Evolutionary conservation across 2,888 invertebrate species (phyloP), one percentile per base, ranked within the genome.

Genomic region (Drosophila barbarae): DNA sequence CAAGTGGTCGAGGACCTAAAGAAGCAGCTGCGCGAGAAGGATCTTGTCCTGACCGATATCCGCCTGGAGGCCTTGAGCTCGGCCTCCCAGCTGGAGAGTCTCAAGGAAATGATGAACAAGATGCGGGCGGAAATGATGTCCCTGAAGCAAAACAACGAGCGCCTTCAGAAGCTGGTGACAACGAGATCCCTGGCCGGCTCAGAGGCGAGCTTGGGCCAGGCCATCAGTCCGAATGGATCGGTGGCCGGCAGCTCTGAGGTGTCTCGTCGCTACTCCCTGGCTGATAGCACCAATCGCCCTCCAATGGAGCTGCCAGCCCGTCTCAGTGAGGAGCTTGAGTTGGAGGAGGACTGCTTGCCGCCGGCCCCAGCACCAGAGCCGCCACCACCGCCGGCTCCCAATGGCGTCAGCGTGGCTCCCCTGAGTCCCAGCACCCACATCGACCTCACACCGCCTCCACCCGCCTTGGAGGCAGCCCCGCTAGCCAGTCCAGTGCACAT

Each of bases 61-160:
- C 92, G 98, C 71, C 91, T 99, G 71, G 99, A 99, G 90, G 98
- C 99, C 8, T 91, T 99, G 34, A 97, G 97, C 77, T 98, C 98
- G 0, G 98, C 98, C 5, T 98, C 98, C 89, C 98, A 99, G 89
- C 91, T 99, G 57, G 98, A 99, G 89, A 97, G 96, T 77, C 92
- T 99, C 21, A 95, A 97, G 88, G 99, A 99, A 87, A 97, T 98
- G 52, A 97, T 99, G 86, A 96, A 95, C 89, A 97, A 97, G 90
- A 97, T 99, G 96, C 94, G 97, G 91, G 84, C 88, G 89, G 98
- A 99, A 90, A 98, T 99, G 97, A 91, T 97, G 87, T 96, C 95
- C 86, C 91, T 99, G 81, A 98, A 98, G 88, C 97, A 98, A 85
- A 98, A 99, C 90, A 98, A 99, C 89, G 97, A 98, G 88, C 92